phyloP scores from a whole-genome alignment of 2,888 invertebrate genomes.

The Theristus sp. region DNA sequence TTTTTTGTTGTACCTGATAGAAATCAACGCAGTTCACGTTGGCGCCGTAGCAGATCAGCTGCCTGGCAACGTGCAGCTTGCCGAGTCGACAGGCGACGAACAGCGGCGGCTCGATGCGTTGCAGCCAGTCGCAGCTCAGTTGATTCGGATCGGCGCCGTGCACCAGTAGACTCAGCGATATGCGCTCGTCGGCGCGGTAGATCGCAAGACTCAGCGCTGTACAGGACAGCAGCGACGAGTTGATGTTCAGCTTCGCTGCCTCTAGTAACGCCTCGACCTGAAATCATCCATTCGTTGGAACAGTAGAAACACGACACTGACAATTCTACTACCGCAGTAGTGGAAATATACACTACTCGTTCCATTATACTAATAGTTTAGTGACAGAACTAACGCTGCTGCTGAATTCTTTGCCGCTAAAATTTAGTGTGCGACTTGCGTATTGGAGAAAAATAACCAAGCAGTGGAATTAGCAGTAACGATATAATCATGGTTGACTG shows the following conservation, averaged over 20 bases:
- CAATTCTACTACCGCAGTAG: too few species aligned
- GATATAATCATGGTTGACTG: too few species aligned
- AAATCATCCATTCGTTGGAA: not conserved
- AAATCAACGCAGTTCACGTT: slow-evolving; percentile 28
- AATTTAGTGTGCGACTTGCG: too few species aligned
- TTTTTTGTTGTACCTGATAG: too few species aligned
- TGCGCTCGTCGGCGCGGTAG: slow-evolving; percentile 24
- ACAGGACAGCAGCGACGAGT: slow-evolving; percentile 27
- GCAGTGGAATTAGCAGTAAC: too few species aligned
- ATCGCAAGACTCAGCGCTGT: slow-evolving; percentile 30
- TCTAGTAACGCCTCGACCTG: not conserved
- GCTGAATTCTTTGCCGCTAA: too few species aligned
- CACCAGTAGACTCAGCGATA: slow-evolving; percentile 21
- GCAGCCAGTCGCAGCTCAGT: slow-evolving; percentile 27
- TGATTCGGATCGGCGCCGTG: slow-evolving; percentile 29
- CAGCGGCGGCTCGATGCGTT: slow-evolving; percentile 29
- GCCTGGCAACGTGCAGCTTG: slow-evolving; percentile 24
- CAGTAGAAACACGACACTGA: not conserved
- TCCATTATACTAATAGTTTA: too few species aligned
- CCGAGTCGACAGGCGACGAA: slow-evolving; percentile 31
- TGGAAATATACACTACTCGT: too few species aligned
- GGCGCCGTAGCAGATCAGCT: slow-evolving; percentile 24
- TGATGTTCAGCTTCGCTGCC: slow-evolving; percentile 18
- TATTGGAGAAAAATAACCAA: too few species aligned
- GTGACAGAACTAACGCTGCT: too few species aligned